Conservation (phyloP, 2,888 invertebrate genomes). For the Tridacna gigas region DNA sequence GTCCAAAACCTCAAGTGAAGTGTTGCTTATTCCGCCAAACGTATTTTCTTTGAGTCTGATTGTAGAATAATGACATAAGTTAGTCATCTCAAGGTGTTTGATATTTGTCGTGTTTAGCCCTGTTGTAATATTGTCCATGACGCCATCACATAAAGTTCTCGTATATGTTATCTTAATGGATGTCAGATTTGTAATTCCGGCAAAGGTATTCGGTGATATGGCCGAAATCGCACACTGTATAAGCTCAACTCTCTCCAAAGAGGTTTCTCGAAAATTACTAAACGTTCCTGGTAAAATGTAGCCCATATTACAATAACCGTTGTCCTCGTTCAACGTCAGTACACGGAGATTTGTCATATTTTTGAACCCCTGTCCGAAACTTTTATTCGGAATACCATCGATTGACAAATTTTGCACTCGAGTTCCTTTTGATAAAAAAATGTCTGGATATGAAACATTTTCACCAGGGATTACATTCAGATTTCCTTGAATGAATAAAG, state of each 20-base stretch:
- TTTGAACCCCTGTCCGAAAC: conserved; percentile 1
- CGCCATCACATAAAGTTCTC: background rate
- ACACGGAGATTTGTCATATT: background rate
- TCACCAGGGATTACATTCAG: background rate
- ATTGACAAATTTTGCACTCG: background rate
- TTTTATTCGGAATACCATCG: background rate
- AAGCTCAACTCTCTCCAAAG: conserved; percentile 2
- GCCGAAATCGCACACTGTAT: background rate
- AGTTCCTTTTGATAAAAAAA: background rate
- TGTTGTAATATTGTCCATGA: conserved; percentile 1
- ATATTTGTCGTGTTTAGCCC: conserved; percentile 15
- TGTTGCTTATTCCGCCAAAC: background rate
- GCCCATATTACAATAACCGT: conserved; percentile 2
- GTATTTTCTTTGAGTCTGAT: background rate
- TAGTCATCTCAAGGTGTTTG: background rate
- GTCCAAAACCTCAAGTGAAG: background rate
- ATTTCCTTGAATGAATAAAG: conserved; percentile 13
- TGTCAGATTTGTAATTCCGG: background rate
- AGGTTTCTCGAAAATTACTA: background rate
- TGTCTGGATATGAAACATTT: background rate
- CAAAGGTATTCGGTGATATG: conserved; percentile 2
- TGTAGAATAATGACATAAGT: background rate
- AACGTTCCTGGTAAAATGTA: conserved; percentile 10
- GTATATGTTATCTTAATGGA: conserved; percentile 9
- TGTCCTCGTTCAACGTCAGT: background rate